These are phyloP conservation scores for Rhagonycha fulva DNA, from an alignment of 2,888 invertebrate species.

Conservation along the genomic window DNA sequence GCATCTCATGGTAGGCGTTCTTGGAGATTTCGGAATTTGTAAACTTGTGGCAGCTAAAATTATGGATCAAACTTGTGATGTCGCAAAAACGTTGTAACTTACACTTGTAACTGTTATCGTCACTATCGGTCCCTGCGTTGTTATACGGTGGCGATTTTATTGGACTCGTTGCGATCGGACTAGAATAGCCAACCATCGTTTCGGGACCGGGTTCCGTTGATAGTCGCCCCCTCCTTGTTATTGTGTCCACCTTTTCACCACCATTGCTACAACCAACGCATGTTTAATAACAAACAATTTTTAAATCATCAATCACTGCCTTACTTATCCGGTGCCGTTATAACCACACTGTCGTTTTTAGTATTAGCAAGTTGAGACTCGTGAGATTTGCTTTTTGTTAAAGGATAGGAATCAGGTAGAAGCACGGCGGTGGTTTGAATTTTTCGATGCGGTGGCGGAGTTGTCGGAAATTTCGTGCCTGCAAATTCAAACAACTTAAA, in stretches of 20 bases:
- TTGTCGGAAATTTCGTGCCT: slow-evolving; percentile 78
- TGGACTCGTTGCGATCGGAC: slow-evolving; percentile 60
- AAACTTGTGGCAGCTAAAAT: slow-evolving; percentile 49
- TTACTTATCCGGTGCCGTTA: slow-evolving; percentile 47
- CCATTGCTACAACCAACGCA: slow-evolving; percentile 43
- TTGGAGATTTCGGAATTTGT: slow-evolving; percentile 64
- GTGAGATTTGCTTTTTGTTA: slow-evolving; percentile 90
- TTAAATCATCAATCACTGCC: not conserved
- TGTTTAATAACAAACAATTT: not conserved
- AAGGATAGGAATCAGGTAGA: slow-evolving; percentile 62
- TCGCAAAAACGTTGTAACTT: slow-evolving; percentile 32
- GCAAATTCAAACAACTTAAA: slow-evolving; percentile 5
- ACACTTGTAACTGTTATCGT: slow-evolving; percentile 60
- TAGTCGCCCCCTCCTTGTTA: slow-evolving; percentile 57
- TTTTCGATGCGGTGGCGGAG: slow-evolving; percentile 78
- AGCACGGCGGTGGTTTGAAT: slow-evolving; percentile 47
- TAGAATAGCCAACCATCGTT: slow-evolving; percentile 54
- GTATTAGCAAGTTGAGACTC: slow-evolving; percentile 84
- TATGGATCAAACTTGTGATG: not conserved
- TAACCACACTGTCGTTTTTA: slow-evolving; percentile 60
- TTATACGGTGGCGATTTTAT: slow-evolving; percentile 64
- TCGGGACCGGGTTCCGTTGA: slow-evolving; percentile 66
- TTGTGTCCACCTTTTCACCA: slow-evolving; percentile 46
- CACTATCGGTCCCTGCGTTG: slow-evolving; percentile 53
- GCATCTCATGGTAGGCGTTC: slow-evolving; percentile 60